Percentiles rank a stretch among this genome's conserved stretches.
phyloP scores from a whole-genome alignment of 2,888 invertebrate genomes.

The Arctia plantaginis region DNA sequence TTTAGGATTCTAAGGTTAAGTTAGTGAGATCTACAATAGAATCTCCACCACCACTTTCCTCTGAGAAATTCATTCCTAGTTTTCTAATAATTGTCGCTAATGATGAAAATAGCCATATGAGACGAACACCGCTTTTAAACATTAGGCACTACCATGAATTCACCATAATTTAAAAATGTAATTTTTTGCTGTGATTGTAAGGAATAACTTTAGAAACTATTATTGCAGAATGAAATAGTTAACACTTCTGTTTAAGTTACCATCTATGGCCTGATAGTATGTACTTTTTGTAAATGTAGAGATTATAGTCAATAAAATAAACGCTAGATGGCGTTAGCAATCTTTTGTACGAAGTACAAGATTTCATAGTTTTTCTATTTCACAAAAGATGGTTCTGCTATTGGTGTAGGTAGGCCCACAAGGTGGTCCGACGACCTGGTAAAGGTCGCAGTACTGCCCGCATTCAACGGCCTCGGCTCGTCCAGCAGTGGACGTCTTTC shows the following conservation, averaged over 20 bases:
- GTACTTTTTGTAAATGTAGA: not conserved
- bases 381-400: slow-evolving; percentile 1
- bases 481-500: no score
- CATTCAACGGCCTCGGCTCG: no score
- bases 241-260: not conserved
- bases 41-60: not conserved
- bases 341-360: not conserved
- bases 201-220: not conserved
- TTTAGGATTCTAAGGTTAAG: not conserved
- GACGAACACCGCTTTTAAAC: no score
- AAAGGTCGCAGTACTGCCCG: no score
- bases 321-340: not conserved
- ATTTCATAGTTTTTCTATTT: not conserved
- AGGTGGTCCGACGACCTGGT: no score
- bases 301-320: not conserved
- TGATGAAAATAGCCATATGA: no score
- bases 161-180: no score
- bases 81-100: no score
- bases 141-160: no score
- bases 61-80: not conserved
- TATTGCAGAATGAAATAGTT: not conserved
- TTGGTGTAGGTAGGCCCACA: no score
- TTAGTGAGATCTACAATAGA: not conserved
- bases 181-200: not conserved
- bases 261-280: not conserved